phyloP scores from a whole-genome alignment of 2,113 vertebrate genomes.

The Empidonax alnorum region DNA sequence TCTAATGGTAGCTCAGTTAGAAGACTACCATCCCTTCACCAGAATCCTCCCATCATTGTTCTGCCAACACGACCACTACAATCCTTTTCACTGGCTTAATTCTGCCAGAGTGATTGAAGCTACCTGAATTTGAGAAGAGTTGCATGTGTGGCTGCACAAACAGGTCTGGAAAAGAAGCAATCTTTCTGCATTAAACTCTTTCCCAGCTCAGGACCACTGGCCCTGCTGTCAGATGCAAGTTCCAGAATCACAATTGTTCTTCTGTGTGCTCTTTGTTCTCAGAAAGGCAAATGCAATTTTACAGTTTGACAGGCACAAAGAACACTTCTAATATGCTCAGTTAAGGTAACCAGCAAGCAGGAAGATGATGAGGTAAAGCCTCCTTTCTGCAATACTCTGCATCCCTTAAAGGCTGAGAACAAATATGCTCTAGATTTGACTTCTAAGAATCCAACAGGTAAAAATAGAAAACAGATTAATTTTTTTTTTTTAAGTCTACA shows the following conservation, averaged over 20 bases:
- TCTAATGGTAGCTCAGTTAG: background rate
- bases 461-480: background rate
- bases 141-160: fast-evolving
- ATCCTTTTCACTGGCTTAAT: background rate
- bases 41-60: background rate
- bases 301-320: background rate
- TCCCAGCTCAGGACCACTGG: background rate
- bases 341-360: background rate
- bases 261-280: background rate
- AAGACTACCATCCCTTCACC: background rate
- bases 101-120: background rate
- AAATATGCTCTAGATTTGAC: background rate
- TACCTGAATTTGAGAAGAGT: background rate
- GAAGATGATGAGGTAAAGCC: background rate
- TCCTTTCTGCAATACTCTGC: background rate
- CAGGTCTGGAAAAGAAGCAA: background rate
- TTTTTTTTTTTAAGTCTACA: background rate
- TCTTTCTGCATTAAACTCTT: background rate
- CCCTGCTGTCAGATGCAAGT: fast-evolving
- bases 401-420: background rate
- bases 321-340: background rate
- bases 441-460: background rate
- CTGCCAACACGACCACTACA: background rate
- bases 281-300: background rate
- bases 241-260: background rate